Evolutionary conservation across 1,140 invertebrate species (phyloP).

Genomic region (Pseudomyrmex sp.): DNA sequence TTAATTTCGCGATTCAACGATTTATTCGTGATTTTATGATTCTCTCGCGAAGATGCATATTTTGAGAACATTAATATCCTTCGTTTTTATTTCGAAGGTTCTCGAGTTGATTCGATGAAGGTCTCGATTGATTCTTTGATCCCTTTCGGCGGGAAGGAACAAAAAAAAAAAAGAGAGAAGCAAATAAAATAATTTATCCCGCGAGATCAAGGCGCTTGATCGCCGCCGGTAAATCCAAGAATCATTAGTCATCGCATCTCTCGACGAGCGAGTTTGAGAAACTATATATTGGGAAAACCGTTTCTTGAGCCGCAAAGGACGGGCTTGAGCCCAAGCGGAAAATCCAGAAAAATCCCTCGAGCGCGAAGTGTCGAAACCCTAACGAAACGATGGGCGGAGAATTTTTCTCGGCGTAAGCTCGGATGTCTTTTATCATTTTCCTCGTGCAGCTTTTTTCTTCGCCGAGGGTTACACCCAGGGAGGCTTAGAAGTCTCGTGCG

Average conservation of each 20-base stretch:
- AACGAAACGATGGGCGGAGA: constrained; percentile 38
- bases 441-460: constrained; percentile 38
- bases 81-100: neutral
- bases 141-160: too few species aligned
- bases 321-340: constrained; percentile 44
- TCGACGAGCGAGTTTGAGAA: constrained; percentile 10
- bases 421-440: constrained; percentile 51
- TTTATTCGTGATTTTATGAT: constrained; percentile 31
- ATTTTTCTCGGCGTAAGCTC: constrained; percentile 37
- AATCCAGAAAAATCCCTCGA: constrained; percentile 50
- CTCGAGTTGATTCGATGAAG: neutral
- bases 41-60: neutral
- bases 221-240: neutral
- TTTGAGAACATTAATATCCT: neutral
- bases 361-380: constrained; percentile 50
- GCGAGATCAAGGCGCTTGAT: neutral
- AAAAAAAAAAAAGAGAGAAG: too few species aligned
- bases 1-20: constrained; percentile 45
- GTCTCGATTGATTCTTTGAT: neutral
- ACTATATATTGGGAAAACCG: constrained; percentile 25
- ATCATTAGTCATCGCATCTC: constrained; percentile 24
- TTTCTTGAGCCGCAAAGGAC: constrained; percentile 21
- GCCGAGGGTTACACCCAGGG: neutral
- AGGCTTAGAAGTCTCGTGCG: constrained; percentile 38
- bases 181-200: too few species aligned